These are phyloP conservation scores for Ricordea florida DNA, from an alignment of 92 coral and sea anemone genomes.

Conservation along the genomic window DNA sequence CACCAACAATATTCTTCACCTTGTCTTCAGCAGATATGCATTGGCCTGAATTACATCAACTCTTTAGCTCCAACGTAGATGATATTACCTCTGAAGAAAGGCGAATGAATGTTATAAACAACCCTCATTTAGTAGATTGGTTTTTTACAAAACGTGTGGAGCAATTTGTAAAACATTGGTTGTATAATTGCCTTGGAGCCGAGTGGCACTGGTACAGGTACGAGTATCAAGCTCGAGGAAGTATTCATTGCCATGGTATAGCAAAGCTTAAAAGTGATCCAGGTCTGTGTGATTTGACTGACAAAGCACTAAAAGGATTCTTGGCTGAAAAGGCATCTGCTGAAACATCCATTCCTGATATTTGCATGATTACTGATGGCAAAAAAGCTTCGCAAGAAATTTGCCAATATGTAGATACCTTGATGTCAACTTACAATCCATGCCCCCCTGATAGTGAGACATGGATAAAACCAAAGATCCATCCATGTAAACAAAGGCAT, in stretches of 20 bases:
- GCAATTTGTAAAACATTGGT: slow-evolving; percentile 49
- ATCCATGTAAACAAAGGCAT: no score
- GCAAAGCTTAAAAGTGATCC: slow-evolving; percentile 63
- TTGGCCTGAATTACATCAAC: slow-evolving; percentile 53
- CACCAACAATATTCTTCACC: slow-evolving; percentile 41
- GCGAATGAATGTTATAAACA: slow-evolving; percentile 44
- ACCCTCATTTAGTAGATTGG: slow-evolving; percentile 63
- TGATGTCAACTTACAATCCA: no score
- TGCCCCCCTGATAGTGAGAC: no score
- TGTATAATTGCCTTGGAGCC: slow-evolving; percentile 31
- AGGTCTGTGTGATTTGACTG: slow-evolving; percentile 60
- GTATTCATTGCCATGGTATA: slow-evolving; percentile 64
- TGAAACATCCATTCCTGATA: no score
- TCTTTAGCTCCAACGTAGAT: slow-evolving; percentile 33
- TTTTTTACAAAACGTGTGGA: slow-evolving; percentile 56
- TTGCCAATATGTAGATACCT: no score
- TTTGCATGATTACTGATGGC: no score
- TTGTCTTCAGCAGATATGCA: slow-evolving; percentile 67
- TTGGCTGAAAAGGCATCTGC: slow-evolving; percentile 55
- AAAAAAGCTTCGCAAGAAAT: no score
- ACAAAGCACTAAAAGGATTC: slow-evolving; percentile 51
- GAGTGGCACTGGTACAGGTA: slow-evolving; percentile 57
- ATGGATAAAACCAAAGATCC: no score
- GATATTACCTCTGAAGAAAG: slow-evolving; percentile 33
- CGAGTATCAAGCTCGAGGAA: slow-evolving; percentile 60